Evolutionary conservation across 1,140 invertebrate species (phyloP).

Genomic region (Drosophila sturtevanti): DNA sequence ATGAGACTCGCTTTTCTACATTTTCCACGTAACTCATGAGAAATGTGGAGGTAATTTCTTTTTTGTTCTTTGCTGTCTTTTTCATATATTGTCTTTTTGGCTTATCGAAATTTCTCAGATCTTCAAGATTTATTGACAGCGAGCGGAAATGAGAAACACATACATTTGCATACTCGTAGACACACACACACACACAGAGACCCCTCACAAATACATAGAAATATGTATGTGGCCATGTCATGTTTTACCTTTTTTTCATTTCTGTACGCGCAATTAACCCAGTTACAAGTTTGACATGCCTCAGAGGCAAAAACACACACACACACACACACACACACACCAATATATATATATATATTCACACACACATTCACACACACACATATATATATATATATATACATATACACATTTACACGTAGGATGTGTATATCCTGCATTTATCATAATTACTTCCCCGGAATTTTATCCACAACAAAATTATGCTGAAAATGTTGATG

Average conservation of each 20-base stretch:
- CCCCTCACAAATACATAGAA: background rate
- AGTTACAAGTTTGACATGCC: slow-evolving; percentile 80
- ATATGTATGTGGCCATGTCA: slow-evolving; percentile 11
- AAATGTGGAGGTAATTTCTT: background rate
- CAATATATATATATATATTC: too few relatives aligned
- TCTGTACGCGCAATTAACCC: slow-evolving; percentile 77
- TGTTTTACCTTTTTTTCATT: slow-evolving; percentile 62
- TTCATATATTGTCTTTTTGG: slow-evolving; percentile 19
- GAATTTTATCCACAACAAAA: slow-evolving; percentile 61
- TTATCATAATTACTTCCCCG: slow-evolving; percentile 80
- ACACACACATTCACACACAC: slow-evolving; percentile 32
- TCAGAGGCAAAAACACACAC: slow-evolving; percentile 46
- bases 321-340: slow-evolving; percentile 36
- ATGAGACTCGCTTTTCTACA: background rate
- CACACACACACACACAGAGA: slow-evolving; percentile 18
- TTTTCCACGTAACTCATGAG: slow-evolving; percentile 36
- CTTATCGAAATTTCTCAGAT: slow-evolving; percentile 53
- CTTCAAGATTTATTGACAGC: slow-evolving; percentile 74
- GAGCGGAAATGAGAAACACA: slow-evolving; percentile 47
- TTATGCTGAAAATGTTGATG: slow-evolving; percentile 50
- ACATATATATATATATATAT: too few relatives aligned
- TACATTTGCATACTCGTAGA: slow-evolving; percentile 16
- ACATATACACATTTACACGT: slow-evolving; percentile 17
- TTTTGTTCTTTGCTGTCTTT: background rate
- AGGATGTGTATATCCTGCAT: slow-evolving; percentile 67